phyloP scores from a whole-genome alignment of 2,797 vertebrate species.

The Pogoniulus pusillus region DNA sequence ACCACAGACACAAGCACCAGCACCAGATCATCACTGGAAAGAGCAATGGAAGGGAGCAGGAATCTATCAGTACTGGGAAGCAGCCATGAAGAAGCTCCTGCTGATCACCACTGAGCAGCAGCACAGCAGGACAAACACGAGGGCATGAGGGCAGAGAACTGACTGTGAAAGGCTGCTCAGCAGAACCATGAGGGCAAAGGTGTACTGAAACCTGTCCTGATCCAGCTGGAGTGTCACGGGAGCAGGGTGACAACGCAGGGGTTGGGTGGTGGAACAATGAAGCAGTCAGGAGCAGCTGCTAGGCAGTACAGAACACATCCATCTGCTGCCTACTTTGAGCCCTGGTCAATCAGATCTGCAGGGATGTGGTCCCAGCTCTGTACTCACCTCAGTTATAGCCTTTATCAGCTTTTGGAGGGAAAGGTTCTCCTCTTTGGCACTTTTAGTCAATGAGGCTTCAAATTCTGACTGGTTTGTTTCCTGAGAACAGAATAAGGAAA shows the following conservation, averaged over 20 bases:
- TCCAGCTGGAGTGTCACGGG: background rate
- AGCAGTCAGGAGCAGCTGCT: background rate
- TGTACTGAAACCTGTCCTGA: background rate
- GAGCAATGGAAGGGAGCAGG: background rate
- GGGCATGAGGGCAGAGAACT: background rate
- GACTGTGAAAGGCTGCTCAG: background rate
- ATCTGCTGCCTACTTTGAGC: background rate
- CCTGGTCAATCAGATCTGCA: background rate
- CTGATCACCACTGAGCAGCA: background rate
- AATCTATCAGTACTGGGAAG: background rate
- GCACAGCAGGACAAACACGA: background rate
- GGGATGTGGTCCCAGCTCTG: background rate
- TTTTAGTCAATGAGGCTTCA: constrained; percentile 60
- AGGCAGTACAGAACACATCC: background rate
- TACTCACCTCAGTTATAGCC: constrained; percentile 72
- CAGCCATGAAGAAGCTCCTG: background rate
- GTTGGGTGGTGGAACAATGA: background rate
- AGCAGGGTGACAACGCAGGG: background rate
- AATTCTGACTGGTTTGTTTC: constrained; percentile 68
- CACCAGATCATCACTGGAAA: background rate
- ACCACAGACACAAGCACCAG: background rate
- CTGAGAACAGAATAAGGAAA: constrained; percentile 59
- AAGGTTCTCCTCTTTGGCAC: constrained; percentile 69
- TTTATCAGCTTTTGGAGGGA: constrained; percentile 72
- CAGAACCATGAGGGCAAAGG: no score